A percentile compares a stretch with the other conserved stretches of the same genome.
These are phyloP conservation scores for Drymodes brunneopygia DNA, from an alignment of 2,113 vertebrate species.

Conservation along the genomic window DNA sequence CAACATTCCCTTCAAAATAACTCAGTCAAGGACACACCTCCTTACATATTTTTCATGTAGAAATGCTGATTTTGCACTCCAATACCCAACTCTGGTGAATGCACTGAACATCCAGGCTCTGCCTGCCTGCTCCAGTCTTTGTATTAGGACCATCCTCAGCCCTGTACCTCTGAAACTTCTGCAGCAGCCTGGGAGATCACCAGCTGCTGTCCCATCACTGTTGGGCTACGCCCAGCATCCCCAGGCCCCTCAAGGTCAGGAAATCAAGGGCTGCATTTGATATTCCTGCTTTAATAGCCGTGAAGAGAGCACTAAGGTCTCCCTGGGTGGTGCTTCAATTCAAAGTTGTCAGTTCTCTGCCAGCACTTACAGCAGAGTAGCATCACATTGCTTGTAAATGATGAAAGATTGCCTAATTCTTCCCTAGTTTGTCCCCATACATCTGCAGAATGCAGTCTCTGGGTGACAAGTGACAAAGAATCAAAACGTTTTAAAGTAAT, in stretches of 20 bases:
- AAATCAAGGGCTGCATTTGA: not conserved
- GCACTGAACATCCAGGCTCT: not conserved
- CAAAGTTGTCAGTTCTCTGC: not conserved
- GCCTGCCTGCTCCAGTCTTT: fast-evolving
- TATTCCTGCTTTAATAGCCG: not conserved
- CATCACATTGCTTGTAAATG: not conserved
- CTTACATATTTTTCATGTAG: fast-evolving
- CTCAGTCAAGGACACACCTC: not conserved
- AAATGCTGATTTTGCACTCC: not conserved
- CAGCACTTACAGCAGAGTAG: not conserved
- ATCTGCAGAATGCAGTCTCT: not conserved
- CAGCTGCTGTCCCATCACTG: not conserved
- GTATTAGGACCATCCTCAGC: not conserved
- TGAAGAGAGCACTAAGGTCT: not conserved
- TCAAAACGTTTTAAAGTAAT: not conserved
- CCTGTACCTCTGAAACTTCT: not conserved
- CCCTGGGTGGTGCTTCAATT: not conserved
- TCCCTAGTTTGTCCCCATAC: not conserved
- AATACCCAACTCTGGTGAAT: fast-evolving
- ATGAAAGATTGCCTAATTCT: conserved; percentile 18
- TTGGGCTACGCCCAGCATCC: not conserved
- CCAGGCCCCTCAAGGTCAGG: not conserved
- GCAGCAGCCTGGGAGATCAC: not conserved
- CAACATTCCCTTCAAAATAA: not conserved
- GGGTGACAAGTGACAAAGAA: not conserved